Conservation (phyloP, 2,888 invertebrate genomes). For the Daptonema setosum region DNA sequence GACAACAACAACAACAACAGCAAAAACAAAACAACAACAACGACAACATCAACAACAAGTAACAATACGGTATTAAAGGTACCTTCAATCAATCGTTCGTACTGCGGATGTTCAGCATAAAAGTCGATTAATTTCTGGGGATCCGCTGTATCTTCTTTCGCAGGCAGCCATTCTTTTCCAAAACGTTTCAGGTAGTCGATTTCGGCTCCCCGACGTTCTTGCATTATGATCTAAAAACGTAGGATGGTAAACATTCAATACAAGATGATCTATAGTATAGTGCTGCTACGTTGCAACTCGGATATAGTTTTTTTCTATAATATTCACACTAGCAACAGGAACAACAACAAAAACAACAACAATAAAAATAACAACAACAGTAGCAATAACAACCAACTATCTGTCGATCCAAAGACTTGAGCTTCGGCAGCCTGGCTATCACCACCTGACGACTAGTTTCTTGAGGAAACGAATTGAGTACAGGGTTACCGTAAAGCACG, state of each 20-base stretch:
- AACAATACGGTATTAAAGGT: neutral
- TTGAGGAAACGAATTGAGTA: conserved; percentile 39
- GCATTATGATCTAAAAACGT: conserved; percentile 37
- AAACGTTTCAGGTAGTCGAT: conserved; percentile 58
- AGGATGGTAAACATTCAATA: neutral
- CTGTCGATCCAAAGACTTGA: conserved; percentile 36
- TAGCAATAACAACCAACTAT: conserved; percentile 32
- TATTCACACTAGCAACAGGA: too few relatives aligned
- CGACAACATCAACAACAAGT: neutral
- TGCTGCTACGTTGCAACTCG: too few relatives aligned
- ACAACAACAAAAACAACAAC: too few relatives aligned
- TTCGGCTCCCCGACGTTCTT: conserved; percentile 61
- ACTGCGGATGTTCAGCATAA: neutral
- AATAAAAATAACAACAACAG: too few relatives aligned
- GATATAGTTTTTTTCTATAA: too few relatives aligned
- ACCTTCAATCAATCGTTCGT: neutral
- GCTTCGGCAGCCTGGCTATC: conserved; percentile 52
- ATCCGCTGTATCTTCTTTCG: too few relatives aligned
- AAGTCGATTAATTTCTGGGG: neutral
- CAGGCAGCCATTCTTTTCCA: neutral
- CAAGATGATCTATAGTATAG: too few relatives aligned
- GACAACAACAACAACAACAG: neutral
- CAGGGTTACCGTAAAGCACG: conserved; percentile 47
- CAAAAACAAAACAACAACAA: neutral
- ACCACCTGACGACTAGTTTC: conserved; percentile 57